Conservation (phyloP, 2,888 invertebrate genomes). For the Sepioteuthis lessoniana region DNA sequence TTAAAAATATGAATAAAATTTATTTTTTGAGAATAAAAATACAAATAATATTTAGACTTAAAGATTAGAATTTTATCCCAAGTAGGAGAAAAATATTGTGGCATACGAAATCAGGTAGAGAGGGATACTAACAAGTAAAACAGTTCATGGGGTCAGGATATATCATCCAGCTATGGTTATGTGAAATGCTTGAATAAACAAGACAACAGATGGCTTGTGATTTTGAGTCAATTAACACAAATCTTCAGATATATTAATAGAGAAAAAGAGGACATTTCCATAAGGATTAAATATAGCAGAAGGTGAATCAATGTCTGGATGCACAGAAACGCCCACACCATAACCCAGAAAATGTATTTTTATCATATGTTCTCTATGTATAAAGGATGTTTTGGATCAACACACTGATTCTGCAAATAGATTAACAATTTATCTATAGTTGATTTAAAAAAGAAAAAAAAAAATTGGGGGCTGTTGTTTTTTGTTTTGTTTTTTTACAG, state of each 20-base stretch:
- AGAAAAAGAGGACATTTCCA: neutral
- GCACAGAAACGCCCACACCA: too few relatives aligned
- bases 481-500: too few relatives aligned
- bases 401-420: neutral
- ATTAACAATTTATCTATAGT: neutral
- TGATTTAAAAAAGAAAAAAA: too few relatives aligned
- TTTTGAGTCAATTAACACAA: neutral
- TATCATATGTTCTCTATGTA: neutral
- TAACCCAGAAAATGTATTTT: neutral
- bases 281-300: neutral
- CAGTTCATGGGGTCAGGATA: neutral
- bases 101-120: neutral
- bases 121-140: neutral
- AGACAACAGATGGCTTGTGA: neutral
- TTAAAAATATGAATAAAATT: too few relatives aligned
- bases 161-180: neutral
- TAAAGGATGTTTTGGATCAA: neutral
- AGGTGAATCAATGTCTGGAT: too few relatives aligned
- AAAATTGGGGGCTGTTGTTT: too few relatives aligned
- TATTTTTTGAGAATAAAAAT: too few relatives aligned
- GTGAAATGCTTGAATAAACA: neutral
- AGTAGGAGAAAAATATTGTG: too few relatives aligned
- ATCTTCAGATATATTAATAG: neutral
- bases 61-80: too few relatives aligned
- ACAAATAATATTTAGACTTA: too few relatives aligned